Evolutionary conservation across 2,113 vertebrate genomes (phyloP).

Genomic region (Phocoena sinus): DNA sequence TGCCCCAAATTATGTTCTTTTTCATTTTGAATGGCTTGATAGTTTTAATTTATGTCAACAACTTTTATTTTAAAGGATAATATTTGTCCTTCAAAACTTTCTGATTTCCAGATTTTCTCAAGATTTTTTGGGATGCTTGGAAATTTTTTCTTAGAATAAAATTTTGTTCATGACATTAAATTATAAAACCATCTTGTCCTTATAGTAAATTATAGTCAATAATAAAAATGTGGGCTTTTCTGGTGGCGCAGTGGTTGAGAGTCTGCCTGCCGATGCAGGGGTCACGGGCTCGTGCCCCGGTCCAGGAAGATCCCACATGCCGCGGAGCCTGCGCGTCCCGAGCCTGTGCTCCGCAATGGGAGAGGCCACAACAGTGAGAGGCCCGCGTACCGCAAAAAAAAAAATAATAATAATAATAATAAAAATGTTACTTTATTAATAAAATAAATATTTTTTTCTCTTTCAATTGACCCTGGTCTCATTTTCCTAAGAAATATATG

Average conservation of each 20-base stretch:
- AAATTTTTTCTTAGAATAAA: background rate
- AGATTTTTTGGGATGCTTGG: background rate
- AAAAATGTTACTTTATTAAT: background rate
- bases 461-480: background rate
- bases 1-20: background rate
- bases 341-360: too few relatives aligned
- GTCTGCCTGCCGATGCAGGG: too few relatives aligned
- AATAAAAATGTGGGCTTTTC: background rate
- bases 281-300: too few relatives aligned
- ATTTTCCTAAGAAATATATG: background rate
- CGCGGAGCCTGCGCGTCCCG: too few relatives aligned
- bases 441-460: background rate
- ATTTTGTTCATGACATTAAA: background rate
- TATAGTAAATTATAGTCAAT: background rate
- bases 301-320: too few relatives aligned
- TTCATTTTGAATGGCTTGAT: background rate
- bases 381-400: too few relatives aligned
- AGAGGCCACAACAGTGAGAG: too few relatives aligned
- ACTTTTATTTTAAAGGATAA: background rate
- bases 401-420: background rate
- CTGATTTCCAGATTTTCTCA: background rate
- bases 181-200: background rate
- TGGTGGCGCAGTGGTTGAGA: too few relatives aligned
- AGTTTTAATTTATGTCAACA: background rate
- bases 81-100: conserved; percentile 1